Conservation (phyloP, 2,797 vertebrate species). For the Pangasius djambal region DNA sequence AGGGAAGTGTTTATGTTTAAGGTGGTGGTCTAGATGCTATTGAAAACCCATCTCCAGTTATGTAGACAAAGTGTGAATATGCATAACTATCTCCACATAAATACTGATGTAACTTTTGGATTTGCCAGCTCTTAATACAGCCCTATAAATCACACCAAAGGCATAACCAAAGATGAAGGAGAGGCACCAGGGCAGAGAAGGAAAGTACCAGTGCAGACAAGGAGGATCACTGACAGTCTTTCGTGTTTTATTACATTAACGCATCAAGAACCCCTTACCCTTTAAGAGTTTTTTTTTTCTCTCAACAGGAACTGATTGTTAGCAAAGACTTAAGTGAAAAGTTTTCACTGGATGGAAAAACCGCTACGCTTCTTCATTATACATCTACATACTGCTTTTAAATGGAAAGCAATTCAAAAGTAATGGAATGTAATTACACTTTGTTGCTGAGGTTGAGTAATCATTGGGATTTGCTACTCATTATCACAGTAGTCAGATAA, state of each 20-base stretch:
- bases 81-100: background rate
- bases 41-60: background rate
- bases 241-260: conserved; percentile 7
- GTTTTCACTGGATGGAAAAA: conserved; percentile 1
- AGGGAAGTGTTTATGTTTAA: background rate
- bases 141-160: background rate
- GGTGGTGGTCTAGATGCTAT: background rate
- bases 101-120: background rate
- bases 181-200: background rate
- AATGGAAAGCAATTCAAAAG: conserved; percentile 25
- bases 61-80: background rate
- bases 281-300: background rate
- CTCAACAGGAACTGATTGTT: background rate
- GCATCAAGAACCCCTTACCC: background rate
- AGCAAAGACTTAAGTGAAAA: conserved; percentile 5
- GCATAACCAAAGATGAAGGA: too few species aligned
- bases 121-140: background rate
- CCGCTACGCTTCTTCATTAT: conserved; percentile 5
- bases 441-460: conserved; percentile 27
- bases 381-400: conserved; percentile 20
- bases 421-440: conserved; percentile 33
- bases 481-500: conserved; percentile 29
- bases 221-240: background rate
- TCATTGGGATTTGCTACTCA: conserved; percentile 25
- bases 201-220: background rate